Percentiles rank a stretch among this genome's conserved stretches.
Evolutionary conservation across 1,140 invertebrate genomes (phyloP).

Genomic region (Anthonomus grandis): DNA sequence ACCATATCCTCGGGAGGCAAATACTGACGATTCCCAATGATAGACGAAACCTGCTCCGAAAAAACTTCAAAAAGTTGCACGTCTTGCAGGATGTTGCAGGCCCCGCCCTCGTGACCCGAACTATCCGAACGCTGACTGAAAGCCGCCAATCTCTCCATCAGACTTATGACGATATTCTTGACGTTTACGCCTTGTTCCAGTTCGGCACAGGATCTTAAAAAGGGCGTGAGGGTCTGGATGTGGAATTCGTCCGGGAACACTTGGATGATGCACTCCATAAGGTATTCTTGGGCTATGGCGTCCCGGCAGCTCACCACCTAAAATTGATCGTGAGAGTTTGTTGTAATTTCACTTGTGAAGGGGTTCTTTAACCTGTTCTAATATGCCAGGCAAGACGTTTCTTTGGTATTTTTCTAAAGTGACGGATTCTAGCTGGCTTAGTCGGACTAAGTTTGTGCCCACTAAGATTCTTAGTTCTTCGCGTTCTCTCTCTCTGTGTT

Average conservation of each 20-base stretch:
- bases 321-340: neutral
- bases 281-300: conserved; percentile 98
- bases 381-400: conserved; percentile 82
- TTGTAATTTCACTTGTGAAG: neutral
- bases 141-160: conserved; percentile 88
- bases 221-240: conserved; percentile 89
- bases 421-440: conserved; percentile 95
- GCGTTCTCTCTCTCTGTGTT: conserved; percentile 91
- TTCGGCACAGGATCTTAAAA: conserved; percentile 96
- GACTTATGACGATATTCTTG: conserved; percentile 95
- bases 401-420: conserved; percentile 91
- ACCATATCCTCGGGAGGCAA: conserved; percentile 97
- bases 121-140: conserved; percentile 73
- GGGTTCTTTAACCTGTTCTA: conserved; percentile 64
- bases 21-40: conserved; percentile 87
- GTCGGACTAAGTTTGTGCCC: conserved; percentile 92
- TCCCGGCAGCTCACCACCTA: conserved; percentile 96
- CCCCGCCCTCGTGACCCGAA: conserved; percentile 31
- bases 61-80: conserved; percentile 97
- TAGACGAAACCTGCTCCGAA: conserved; percentile 93
- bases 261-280: conserved; percentile 99
- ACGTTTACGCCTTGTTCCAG: conserved; percentile 94
- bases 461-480: conserved; percentile 93
- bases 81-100: conserved; percentile 53
- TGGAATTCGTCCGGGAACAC: conserved; percentile 99